phyloP scores from a whole-genome alignment of 2,888 invertebrate genomes.

The Cephus spinipes region DNA sequence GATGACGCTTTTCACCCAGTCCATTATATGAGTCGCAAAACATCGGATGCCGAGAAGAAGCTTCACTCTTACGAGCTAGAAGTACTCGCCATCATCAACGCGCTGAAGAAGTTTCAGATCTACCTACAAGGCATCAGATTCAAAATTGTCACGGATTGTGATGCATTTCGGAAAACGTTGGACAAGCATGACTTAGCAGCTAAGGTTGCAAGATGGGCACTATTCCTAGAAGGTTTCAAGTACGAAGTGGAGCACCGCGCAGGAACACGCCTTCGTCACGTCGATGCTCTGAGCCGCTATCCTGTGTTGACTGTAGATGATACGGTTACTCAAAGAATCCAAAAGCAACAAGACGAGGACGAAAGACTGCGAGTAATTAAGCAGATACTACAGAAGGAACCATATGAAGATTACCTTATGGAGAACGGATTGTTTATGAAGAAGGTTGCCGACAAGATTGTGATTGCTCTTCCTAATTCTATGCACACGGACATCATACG shows the following conservation, averaged over 20 bases:
- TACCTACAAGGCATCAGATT: too few species aligned
- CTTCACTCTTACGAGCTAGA: too few species aligned
- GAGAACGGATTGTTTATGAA: constrained; percentile 23
- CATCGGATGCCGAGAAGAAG: too few species aligned
- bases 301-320: constrained; percentile 26
- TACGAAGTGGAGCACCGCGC: constrained; percentile 20
- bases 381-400: constrained; percentile 17
- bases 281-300: constrained; percentile 25
- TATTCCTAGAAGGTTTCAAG: neutral
- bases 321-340: constrained; percentile 5
- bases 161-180: constrained; percentile 10
- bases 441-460: constrained; percentile 3
- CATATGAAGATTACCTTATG: constrained; percentile 23
- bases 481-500: constrained; percentile 26
- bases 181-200: constrained; percentile 17
- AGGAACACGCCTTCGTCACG: constrained; percentile 18
- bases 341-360: constrained; percentile 24
- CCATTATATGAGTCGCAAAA: too few species aligned
- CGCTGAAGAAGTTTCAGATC: too few species aligned
- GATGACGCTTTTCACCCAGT: too few species aligned
- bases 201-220: constrained; percentile 18
- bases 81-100: too few species aligned
- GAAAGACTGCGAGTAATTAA: constrained; percentile 8
- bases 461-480: constrained; percentile 20
- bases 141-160: too few species aligned